Evolutionary conservation across 2,888 invertebrate genomes (phyloP).

Genomic region (Meloe dianella): DNA sequence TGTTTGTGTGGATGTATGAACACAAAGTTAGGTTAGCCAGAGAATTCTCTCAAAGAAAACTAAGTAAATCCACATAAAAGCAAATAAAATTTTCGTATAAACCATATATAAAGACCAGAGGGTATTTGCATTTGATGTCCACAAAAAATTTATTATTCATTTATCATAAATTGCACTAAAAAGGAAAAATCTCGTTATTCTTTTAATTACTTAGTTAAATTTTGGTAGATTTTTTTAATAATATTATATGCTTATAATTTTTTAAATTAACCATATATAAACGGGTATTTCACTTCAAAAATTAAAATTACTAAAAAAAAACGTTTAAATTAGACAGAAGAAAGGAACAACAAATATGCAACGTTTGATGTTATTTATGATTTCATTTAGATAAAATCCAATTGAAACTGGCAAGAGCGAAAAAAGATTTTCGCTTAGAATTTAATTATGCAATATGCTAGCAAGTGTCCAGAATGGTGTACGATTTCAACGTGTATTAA

Average conservation of each 20-base stretch:
- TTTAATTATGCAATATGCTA: conserved; percentile 40
- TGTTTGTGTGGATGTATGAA: background rate
- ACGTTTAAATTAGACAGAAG: conserved; percentile 35
- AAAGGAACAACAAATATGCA: conserved; percentile 16
- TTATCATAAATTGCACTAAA: conserved; percentile 37
- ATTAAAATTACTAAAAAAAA: conserved; percentile 26
- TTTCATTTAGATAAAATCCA: conserved; percentile 47
- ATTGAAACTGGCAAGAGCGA: conserved; percentile 42
- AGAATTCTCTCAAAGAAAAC: conserved; percentile 48
- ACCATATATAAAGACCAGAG: conserved; percentile 42
- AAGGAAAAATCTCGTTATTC: conserved; percentile 40
- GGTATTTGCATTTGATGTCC: conserved; percentile 51
- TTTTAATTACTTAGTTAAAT: conserved; percentile 22
- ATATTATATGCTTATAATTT: conserved; percentile 53
- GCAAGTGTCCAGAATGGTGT: conserved; percentile 36
- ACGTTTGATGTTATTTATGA: conserved; percentile 42
- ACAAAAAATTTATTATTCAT: conserved; percentile 51
- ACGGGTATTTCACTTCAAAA: conserved; percentile 31
- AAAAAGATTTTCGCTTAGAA: conserved; percentile 42
- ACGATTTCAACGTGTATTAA: conserved; percentile 24
- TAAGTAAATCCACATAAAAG: conserved; percentile 53
- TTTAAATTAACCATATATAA: conserved; percentile 50
- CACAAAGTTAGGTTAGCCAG: conserved; percentile 1
- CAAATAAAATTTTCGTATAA: conserved; percentile 42
- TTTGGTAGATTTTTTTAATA: conserved; percentile 52